Evolutionary conservation across 2,888 invertebrate species (phyloP), one percentile per base, ranked within the genome.

Genomic region (Melikaiella ostensackeni): DNA sequence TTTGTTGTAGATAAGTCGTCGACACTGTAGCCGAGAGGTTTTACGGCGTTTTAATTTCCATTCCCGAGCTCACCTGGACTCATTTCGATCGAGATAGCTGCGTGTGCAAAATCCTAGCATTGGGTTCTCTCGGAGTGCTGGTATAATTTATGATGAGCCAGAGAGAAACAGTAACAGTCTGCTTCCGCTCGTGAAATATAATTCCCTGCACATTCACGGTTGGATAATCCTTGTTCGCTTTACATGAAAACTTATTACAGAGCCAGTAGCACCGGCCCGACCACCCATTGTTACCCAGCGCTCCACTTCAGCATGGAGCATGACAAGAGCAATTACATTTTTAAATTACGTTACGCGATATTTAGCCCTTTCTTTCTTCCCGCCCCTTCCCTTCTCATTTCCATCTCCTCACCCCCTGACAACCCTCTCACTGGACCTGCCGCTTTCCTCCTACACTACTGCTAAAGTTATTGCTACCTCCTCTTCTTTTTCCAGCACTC

Each of bases 301-400:
- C 82, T 83, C 84, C 82, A 83, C 84, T 84, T 82, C 83, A 81
- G 80, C 86, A 86, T 85, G 85, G 87, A 87, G 86, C 86, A 86
- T 88, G 90, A 90, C 90, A 89, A 89, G 89, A 90, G 89, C 90
- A 90, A 90, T 90, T 90, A 90, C 89, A 89, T 89, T 90, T 90
- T 89, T 89, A 90, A 90, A 90, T 89, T 89, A 89, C 89, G 89
- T 89, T 90, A 90, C 89, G 89, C 89, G 88, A 89, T 89, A 89
- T 89, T 89, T 89, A 89, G 89, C 88, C 86, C 88, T 87, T 81
- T 80, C 78, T 81, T 77, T 77, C 77, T 81, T 78, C 80, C 78
- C 75, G 74, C 77, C 75, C 50, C 76, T 11, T 42, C 16, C 42
- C 42, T 6, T 42, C 42, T 6, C 33, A 42, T 33, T 21, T 16